A percentile compares a stretch with the other conserved stretches of the same genome.
phyloP scores from a whole-genome alignment of 2,888 invertebrate species.

The Chouioia cunea region DNA sequence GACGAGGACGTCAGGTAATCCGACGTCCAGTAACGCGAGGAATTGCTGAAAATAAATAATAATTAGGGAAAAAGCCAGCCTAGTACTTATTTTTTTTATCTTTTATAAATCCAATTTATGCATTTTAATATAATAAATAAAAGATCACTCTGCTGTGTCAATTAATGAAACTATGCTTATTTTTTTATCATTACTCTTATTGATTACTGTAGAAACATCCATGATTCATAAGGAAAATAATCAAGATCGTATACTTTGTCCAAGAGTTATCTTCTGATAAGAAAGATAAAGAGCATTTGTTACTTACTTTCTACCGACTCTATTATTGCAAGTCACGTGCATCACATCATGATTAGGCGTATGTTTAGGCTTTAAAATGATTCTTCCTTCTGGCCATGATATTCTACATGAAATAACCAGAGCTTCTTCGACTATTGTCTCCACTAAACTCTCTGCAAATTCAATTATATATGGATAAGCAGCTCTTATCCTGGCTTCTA shows the following conservation, averaged over 20 bases:
- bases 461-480: slow-evolving; percentile 37
- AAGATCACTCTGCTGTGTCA: too few species aligned
- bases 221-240: too few species aligned
- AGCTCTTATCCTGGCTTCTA: slow-evolving; percentile 47
- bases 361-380: slow-evolving; percentile 44
- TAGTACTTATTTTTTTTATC: neutral
- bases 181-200: neutral
- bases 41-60: slow-evolving; percentile 42
- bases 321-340: slow-evolving; percentile 41
- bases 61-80: neutral
- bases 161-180: neutral
- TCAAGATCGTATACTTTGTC: too few species aligned
- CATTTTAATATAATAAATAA: too few species aligned
- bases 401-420: slow-evolving; percentile 68
- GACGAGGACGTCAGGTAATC: slow-evolving; percentile 73
- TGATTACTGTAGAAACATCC: too few species aligned
- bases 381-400: slow-evolving; percentile 66
- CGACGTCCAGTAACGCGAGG: slow-evolving; percentile 70
- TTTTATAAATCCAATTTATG: too few species aligned
- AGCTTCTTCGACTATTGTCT: slow-evolving; percentile 70
- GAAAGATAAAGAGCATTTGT: neutral
- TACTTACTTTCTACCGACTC: slow-evolving; percentile 39
- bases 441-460: slow-evolving; percentile 69
- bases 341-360: slow-evolving; percentile 46
- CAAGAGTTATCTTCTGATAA: neutral